Base-by-base conservation (phyloP, 2,888 invertebrate genomes). In the Thalpophila matura region DNA sequence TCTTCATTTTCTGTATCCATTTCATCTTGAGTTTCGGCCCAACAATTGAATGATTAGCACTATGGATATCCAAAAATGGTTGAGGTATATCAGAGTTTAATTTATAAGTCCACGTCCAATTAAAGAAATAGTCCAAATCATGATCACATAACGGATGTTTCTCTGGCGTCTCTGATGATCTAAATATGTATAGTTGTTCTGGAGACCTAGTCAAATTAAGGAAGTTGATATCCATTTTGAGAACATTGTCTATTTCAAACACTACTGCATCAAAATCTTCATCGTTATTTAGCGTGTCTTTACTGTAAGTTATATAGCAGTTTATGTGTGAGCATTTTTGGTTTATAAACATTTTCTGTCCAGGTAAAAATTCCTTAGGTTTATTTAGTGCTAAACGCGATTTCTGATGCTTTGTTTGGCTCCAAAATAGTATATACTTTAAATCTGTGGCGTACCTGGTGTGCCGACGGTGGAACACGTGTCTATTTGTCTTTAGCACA, bases 81-180 rank as follows among this genome's bases (percentile, higher is more conserved):
- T 90, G 88, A 1, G 90, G 86, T 58, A 94, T 84, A 54, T 91
- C 91, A 0, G 94, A 93, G 58, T 90, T 83, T 1, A 92, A 73
- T 80, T 86, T 92, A 18, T 94, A 95, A 1, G 93, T 92, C 94
- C 94, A 94, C 0, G 94, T 93, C 90, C 87, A 90, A 55, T 94
- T 94, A 55, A 95, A 95, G 61, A 93, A 95, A 24, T 88, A 58
- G 4, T 94, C 91, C 20, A 88, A 89, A 4, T 75, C 66, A 0
- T 80, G 71, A 54, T 91, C 78, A 56, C 95, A 95, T 0, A 93
- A 37, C 0, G 92, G 86, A 67, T 88, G 83, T 16, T 83, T 84
- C 5, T 85, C 86, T 0, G 92, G 74, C 0, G 94, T 83, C 49
- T 91, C 90, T 7, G 86, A 77, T 1, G 92, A 91, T 51, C 88